These are phyloP conservation scores for Rhineura floridana DNA, from an alignment of 2,113 vertebrate species.

Conservation along the genomic window DNA sequence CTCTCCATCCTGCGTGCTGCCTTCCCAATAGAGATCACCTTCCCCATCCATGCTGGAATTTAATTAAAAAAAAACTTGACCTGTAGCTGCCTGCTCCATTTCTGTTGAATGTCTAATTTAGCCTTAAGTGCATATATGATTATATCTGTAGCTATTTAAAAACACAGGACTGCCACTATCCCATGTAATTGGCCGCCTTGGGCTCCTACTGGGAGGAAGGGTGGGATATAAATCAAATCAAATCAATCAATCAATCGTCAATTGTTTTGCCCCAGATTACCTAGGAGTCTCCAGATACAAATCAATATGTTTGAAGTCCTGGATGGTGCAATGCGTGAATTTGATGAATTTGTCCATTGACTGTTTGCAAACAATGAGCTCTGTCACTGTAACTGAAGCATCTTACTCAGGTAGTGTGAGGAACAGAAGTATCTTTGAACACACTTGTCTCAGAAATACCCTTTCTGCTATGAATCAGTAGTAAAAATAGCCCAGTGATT, in stretches of 20 bases:
- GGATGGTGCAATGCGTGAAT: not conserved
- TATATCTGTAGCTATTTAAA: not conserved
- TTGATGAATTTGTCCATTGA: not conserved
- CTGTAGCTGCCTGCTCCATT: no score
- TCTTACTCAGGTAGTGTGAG: not conserved
- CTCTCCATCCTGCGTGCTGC: no score
- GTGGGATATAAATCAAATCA: no score
- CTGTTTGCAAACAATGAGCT: not conserved
- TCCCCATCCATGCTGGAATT: no score
- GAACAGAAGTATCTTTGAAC: not conserved
- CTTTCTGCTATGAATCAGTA: not conserved
- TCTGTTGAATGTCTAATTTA: no score
- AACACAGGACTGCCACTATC: not conserved
- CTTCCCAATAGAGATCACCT: no score
- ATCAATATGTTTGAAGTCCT: not conserved
- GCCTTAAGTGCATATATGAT: not conserved
- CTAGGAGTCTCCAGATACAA: not conserved
- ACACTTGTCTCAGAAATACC: not conserved
- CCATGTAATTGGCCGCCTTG: no score
- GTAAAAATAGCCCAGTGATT: not conserved
- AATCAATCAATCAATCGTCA: no score
- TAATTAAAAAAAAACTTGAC: no score
- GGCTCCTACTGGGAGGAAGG: no score
- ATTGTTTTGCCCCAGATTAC: no score
- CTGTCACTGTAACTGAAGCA: not conserved